phyloP scores from a whole-genome alignment of 2,888 invertebrate genomes.

The Diarsia mendica region DNA sequence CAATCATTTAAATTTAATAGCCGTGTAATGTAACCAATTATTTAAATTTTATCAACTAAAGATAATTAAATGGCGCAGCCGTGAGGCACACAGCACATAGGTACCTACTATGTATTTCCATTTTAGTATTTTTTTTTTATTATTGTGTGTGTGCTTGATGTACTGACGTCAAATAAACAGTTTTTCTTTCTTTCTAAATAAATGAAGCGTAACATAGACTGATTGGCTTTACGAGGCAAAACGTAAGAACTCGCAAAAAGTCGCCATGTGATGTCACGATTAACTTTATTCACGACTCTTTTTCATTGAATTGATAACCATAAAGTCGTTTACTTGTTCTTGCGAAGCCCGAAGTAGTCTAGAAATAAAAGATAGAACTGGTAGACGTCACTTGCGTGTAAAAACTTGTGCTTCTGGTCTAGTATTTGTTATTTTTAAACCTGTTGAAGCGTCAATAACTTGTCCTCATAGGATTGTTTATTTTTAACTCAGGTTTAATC shows the following conservation, averaged over 20 bases:
- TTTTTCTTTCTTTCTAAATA: too few relatives aligned
- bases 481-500: constrained; percentile 1
- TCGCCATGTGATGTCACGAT: not conserved
- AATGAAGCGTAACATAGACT: constrained; percentile 22
- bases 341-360: not conserved
- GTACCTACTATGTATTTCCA: too few relatives aligned
- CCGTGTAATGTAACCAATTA: not conserved
- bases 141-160: too few relatives aligned
- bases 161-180: too few relatives aligned
- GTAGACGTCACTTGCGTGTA: constrained; percentile 13
- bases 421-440: constrained; percentile 43
- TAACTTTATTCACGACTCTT: not conserved
- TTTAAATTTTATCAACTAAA: constrained; percentile 10
- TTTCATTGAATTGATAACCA: constrained; percentile 1
- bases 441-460: constrained; percentile 29
- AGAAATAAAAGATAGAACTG: constrained; percentile 8
- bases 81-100: too few relatives aligned
- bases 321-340: not conserved
- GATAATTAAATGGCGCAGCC: too few relatives aligned
- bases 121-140: too few relatives aligned
- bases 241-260: not conserved
- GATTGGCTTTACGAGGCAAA: constrained; percentile 9
- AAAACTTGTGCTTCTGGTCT: constrained; percentile 43
- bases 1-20: constrained; percentile 7
- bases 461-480: not conserved